Base-by-base conservation (phyloP, 2,888 invertebrate species). In the Lomographa bimaculata region DNA sequence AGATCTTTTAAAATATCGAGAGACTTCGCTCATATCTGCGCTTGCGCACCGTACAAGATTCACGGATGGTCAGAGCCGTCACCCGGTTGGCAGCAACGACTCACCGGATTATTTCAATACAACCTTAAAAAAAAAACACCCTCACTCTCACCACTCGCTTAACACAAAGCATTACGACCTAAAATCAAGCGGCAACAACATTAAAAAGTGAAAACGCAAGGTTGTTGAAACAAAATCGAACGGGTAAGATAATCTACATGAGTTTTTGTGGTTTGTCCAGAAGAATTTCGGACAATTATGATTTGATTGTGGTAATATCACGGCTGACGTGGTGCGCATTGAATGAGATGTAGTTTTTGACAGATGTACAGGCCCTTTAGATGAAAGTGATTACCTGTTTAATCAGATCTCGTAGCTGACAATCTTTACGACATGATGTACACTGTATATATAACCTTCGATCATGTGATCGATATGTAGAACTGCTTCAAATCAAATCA, bases 1-100 rank as follows among this genome's bases (percentile, higher is more conserved):
- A n/a, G n/a, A n/a, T n/a, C n/a, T n/a, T n/a, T n/a, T n/a, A n/a
- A n/a, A n/a, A n/a, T n/a, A n/a, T n/a, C n/a, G n/a, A n/a, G n/a
- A n/a, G n/a, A n/a, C n/a, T n/a, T n/a, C n/a, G n/a, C n/a, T n/a
- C n/a, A n/a, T n/a, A n/a, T n/a, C 39, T 64, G 66, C 74, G 62
- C 48, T 1, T 74, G 77, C 71, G 56, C 61, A 75, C 78, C 47
- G 71, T 80, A 79, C 78, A 52, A 55, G 58, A 63, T 74, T 76
- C 73, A 78, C 72, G 79, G 76, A 77, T 77, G 79, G 75, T 67
- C 74, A 72, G 57, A 73, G 62, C 70, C 78, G 75, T 79, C 81
- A 79, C 66, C 71, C 63, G 64, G 54, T 57, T 54, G 62, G 70
- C 67, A 62, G 66, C 55, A 60, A 56, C 69, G 62, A 60, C 62